Evolutionary conservation across 2,797 vertebrate species (phyloP).

Genomic region (Carcharodon carcharias): DNA sequence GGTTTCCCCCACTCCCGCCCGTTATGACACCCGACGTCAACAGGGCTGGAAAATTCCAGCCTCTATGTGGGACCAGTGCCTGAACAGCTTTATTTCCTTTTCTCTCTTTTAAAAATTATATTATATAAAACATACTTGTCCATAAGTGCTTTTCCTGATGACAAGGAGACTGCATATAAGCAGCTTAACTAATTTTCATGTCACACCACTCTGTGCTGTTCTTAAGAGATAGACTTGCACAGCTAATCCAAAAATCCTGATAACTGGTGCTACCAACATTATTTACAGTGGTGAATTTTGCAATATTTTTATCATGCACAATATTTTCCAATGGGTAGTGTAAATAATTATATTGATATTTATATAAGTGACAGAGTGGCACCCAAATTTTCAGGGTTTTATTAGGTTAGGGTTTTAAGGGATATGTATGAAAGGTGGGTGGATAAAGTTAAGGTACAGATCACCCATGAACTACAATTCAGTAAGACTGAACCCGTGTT

Average conservation of each 20-base stretch:
- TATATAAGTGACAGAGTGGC: background rate
- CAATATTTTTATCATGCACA: background rate
- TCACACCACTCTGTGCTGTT: background rate
- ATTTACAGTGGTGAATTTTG: background rate
- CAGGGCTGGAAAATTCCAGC: too few relatives aligned
- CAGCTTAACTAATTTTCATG: background rate
- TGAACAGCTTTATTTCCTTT: background rate
- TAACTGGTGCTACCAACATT: background rate
- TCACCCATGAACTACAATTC: too few relatives aligned
- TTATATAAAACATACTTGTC: background rate
- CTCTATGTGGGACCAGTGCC: background rate
- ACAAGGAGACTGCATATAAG: background rate
- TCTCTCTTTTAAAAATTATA: background rate
- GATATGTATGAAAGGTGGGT: too few relatives aligned
- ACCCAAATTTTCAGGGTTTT: too few relatives aligned
- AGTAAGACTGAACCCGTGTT: too few relatives aligned
- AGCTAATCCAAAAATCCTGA: slow-evolving; percentile 4
- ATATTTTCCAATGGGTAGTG: background rate
- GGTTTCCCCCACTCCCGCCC: too few relatives aligned
- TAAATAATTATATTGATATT: background rate
- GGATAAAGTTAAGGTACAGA: too few relatives aligned
- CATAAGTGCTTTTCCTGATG: background rate
- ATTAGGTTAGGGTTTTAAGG: too few relatives aligned
- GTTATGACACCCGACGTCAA: too few relatives aligned
- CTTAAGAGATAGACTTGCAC: background rate